Evolutionary conservation across 2,113 vertebrate genomes (phyloP).

Genomic region (Columba janthina): DNA sequence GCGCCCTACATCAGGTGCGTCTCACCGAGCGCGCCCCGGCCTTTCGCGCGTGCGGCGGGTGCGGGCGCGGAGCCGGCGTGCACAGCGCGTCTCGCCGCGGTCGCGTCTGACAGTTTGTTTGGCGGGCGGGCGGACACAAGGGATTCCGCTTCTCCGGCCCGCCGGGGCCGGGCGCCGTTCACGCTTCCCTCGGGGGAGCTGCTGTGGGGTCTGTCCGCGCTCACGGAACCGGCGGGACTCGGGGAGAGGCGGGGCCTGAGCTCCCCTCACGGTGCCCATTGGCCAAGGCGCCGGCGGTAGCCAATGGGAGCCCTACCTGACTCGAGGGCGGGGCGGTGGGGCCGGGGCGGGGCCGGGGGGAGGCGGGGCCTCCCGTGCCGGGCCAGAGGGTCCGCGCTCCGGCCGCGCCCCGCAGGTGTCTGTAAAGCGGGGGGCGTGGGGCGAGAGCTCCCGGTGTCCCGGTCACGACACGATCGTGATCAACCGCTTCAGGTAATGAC

Average conservation of each 20-base stretch:
- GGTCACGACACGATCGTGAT: no score
- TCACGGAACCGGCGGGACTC: background rate
- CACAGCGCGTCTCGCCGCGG: background rate
- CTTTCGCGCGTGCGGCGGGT: background rate
- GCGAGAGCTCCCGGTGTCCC: no score
- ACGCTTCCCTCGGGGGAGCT: no score
- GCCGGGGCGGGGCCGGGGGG: no score
- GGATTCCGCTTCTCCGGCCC: background rate
- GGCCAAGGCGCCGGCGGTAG: background rate
- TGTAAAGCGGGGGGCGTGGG: no score
- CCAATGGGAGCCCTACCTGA: background rate
- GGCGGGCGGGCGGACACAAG: background rate
- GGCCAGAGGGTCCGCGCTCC: background rate
- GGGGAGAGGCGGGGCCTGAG: background rate
- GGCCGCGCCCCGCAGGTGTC: no score
- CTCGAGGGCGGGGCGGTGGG: background rate
- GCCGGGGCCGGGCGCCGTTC: background rate
- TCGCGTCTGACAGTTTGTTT: no score
- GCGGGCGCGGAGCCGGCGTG: background rate
- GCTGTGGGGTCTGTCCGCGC: no score
- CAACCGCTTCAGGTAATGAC: no score
- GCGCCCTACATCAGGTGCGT: slow-evolving; percentile 85
- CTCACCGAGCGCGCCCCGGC: background rate
- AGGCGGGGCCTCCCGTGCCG: background rate
- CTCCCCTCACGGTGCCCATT: background rate